Conservation (phyloP, 2,113 vertebrate genomes). For the Thalassarche chlororhynchos region DNA sequence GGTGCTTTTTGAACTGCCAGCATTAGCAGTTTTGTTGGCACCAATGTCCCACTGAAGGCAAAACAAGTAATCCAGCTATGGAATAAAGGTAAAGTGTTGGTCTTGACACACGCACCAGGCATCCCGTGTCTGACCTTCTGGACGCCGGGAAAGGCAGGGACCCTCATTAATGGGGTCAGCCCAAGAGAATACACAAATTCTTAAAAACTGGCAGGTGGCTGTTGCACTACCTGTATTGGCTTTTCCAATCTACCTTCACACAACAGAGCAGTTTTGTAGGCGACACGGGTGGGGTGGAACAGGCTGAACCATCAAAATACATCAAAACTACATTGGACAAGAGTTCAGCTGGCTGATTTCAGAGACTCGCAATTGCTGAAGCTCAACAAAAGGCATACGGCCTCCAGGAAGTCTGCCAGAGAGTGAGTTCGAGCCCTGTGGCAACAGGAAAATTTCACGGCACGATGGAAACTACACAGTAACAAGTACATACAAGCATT, state of each 20-base stretch:
- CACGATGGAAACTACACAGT: not conserved
- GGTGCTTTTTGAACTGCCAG: not conserved
- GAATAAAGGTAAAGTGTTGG: not conserved
- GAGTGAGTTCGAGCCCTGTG: not conserved
- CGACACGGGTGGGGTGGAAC: not conserved
- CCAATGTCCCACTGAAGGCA: accelerated
- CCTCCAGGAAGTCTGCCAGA: not conserved
- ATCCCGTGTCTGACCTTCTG: not conserved
- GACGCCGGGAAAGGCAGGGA: not conserved
- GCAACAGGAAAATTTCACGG: not conserved
- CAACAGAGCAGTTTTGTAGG: not conserved
- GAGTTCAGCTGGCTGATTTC: not conserved
- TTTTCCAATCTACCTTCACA: not conserved
- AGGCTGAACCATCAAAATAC: not conserved
- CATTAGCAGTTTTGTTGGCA: not conserved
- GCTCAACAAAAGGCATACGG: not conserved
- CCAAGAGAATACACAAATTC: not conserved
- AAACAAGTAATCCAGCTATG: not conserved
- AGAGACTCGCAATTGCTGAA: not conserved
- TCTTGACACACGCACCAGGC: not conserved
- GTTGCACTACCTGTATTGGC: not conserved
- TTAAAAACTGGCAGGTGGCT: not conserved
- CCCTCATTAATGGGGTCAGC: not conserved
- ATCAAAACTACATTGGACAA: not conserved
- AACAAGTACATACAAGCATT: accelerated